These are phyloP conservation scores for Dipus sagitta DNA, from an alignment of 2,797 vertebrate species.

Conservation along the genomic window DNA sequence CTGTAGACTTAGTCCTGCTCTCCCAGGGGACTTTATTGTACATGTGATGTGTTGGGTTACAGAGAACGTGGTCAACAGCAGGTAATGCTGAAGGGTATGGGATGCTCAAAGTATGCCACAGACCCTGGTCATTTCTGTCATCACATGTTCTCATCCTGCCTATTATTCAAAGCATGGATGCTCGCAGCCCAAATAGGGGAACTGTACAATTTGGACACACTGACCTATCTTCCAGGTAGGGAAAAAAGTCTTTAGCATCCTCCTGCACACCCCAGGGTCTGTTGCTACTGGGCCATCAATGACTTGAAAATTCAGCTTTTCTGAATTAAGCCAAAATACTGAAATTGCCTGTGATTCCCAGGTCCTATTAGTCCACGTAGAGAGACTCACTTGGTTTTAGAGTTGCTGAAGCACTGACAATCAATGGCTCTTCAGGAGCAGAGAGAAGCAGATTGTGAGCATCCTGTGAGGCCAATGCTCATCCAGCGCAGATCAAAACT, in stretches of 20 bases:
- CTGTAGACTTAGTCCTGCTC: neutral
- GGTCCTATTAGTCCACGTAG: neutral
- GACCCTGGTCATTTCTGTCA: neutral
- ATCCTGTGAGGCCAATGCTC: neutral
- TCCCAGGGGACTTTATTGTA: neutral
- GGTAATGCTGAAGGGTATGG: rapidly evolving
- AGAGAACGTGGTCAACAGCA: neutral
- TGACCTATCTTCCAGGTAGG: neutral
- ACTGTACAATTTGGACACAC: no score
- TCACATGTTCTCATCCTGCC: no score
- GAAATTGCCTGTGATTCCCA: neutral
- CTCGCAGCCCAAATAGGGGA: neutral
- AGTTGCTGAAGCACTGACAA: neutral
- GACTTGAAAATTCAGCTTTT: no score
- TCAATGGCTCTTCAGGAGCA: neutral
- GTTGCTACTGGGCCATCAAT: no score
- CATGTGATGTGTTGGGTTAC: neutral
- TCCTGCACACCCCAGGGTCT: rapidly evolving
- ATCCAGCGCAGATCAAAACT: neutral
- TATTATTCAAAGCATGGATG: neutral
- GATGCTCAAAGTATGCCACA: neutral
- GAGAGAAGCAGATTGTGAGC: neutral
- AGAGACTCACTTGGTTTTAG: neutral
- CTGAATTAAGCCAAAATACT: neutral
- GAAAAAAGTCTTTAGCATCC: neutral